phyloP scores from a whole-genome alignment of 2,113 vertebrate genomes.

The Heterotis niloticus region DNA sequence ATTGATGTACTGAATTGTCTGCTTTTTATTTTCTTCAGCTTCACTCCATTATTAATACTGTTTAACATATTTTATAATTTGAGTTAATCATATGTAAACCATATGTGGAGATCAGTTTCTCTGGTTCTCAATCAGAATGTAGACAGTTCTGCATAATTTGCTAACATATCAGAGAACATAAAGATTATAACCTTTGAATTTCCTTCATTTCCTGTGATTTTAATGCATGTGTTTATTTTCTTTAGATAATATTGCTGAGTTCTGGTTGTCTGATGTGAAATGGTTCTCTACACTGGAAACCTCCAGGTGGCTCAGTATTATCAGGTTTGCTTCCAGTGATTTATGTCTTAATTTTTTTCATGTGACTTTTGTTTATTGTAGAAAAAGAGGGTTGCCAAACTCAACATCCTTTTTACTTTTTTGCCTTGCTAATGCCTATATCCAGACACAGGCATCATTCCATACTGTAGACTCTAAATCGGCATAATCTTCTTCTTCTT shows the following conservation, averaged over 20 bases:
- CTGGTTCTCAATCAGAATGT: neutral
- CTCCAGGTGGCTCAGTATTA: constrained; percentile 79
- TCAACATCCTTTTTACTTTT: too few species aligned
- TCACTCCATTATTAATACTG: neutral
- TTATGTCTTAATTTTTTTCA: neutral
- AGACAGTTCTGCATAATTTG: neutral
- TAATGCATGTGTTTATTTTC: constrained; percentile 5
- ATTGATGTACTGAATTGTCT: neutral
- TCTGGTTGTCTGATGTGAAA: constrained; percentile 83
- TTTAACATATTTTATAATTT: neutral
- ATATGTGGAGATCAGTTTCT: neutral
- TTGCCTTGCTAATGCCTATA: too few species aligned
- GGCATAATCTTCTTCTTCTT: too few species aligned
- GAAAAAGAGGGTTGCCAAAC: neutral
- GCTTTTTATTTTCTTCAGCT: neutral
- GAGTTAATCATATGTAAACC: neutral
- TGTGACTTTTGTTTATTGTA: neutral
- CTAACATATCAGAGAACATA: neutral
- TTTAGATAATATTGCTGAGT: constrained; percentile 76
- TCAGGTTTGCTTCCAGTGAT: constrained; percentile 60
- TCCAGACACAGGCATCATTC: too few species aligned
- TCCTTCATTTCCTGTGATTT: neutral
- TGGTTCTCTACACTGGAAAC: constrained; percentile 83
- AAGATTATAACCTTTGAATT: too few species aligned
- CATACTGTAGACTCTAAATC: too few species aligned